Percentiles rank a stretch among this genome's conserved stretches.
phyloP scores from a whole-genome alignment of 2,888 invertebrate genomes.

The Watsonalla cultraria region DNA sequence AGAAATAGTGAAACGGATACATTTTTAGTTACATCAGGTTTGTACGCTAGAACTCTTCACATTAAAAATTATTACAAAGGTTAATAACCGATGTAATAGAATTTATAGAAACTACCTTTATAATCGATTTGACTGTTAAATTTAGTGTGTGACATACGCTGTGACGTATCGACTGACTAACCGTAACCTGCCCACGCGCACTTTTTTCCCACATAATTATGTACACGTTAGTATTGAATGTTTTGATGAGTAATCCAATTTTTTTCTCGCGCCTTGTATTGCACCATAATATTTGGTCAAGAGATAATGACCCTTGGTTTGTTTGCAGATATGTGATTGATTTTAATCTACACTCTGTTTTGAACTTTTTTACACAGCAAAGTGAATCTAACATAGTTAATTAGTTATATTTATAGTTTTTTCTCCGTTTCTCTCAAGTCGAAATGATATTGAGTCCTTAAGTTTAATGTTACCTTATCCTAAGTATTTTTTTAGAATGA shows the following conservation, averaged over 20 bases:
- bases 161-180: conserved; percentile 44
- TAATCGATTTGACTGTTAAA: conserved; percentile 25
- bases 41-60: conserved; percentile 16
- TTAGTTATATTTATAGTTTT: too few species aligned
- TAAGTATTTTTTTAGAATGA: background rate
- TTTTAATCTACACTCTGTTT: too few species aligned
- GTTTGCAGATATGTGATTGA: conserved; percentile 18
- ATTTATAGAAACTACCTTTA: background rate
- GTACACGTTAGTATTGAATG: conserved; percentile 1
- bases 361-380: too few species aligned
- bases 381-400: too few species aligned
- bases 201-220: conserved; percentile 34
- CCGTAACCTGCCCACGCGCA: conserved; percentile 48
- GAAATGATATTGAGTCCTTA: too few species aligned
- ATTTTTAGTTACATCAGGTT: too few species aligned
- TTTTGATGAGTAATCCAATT: conserved; percentile 48
- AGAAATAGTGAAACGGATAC: too few species aligned
- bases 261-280: conserved; percentile 30
- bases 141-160: conserved; percentile 31
- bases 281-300: conserved; percentile 29
- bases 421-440: too few species aligned
- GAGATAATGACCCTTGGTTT: conserved; percentile 24
- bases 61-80: conserved; percentile 31
- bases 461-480: too few species aligned
- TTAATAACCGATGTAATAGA: conserved; percentile 39